Evolutionary conservation across 2,113 vertebrate species (phyloP), one percentile per base, ranked within the genome.

Genomic region (Leptobrachium ailaonicum): DNA sequence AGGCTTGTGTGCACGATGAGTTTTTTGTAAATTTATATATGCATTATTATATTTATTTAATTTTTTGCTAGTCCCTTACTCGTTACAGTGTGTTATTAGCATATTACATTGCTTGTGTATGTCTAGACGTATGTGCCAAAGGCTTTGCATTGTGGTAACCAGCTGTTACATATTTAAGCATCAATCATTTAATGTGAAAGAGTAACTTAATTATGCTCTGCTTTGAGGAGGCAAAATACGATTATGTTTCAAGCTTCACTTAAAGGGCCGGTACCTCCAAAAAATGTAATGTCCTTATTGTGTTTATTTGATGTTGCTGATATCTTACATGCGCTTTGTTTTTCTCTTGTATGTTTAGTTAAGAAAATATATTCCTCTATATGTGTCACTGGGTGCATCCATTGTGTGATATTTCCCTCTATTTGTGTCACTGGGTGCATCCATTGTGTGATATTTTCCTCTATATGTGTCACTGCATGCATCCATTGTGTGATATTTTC

Each of bases 101-200:
- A 86, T 85, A 86, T 85, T 75, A n/a, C 68, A 71, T 88, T 88
- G 84, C 79, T 84, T 89, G 73, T 82, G 71, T 90, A 85, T 87
- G 84, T 83, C 88, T 86, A 88, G 84, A 83, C 89, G 87, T 87
- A 82, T 80, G 85, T 89, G 88, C 88, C 86, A 88, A 86, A 81
- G 87, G 85, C 88, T 90, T 87, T 85, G 84, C 87, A 85, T 13
- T 84, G 88, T 79, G 80, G 84, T 88, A 91, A 86, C 86, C 90
- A 92, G 90, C 89, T 92, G 91, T 90, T 91, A 85, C 84, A 90
- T 91, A 85, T 87, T 92, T 89, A 89, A 88, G 79, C 79, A 77
- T 87, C 76, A 83, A 89, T 91, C 87, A 88, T 89, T 92, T 89
- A 84, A 70, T 87, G 82, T 88, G 88, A 88, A 85, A 87, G 73